Evolutionary conservation across 2,888 invertebrate species (phyloP).

Genomic region (Pandemis cinnamomeana): DNA sequence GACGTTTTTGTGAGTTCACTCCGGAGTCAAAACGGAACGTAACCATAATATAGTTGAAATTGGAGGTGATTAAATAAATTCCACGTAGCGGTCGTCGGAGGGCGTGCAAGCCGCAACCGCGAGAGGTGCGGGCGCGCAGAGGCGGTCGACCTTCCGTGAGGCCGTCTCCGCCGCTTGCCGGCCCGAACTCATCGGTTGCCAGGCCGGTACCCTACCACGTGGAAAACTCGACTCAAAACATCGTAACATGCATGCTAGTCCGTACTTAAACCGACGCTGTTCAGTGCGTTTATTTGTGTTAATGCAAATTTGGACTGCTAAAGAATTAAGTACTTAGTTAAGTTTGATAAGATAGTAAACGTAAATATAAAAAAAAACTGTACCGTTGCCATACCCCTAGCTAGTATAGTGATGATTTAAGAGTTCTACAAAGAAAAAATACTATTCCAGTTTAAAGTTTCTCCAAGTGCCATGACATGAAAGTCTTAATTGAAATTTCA

Average conservation of each 20-base stretch:
- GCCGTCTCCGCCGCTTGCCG: conserved; percentile 60
- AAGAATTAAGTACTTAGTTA: neutral
- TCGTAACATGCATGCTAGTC: conserved; percentile 1
- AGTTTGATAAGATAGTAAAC: neutral
- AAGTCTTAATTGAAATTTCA: neutral
- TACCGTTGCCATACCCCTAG: neutral
- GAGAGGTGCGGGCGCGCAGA: conserved; percentile 52
- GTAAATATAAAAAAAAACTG: neutral
- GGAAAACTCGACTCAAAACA: conserved; percentile 19
- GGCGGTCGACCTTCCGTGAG: conserved; percentile 83
- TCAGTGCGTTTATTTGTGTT: neutral
- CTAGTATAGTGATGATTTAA: neutral
- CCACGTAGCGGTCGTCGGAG: conserved; percentile 75
- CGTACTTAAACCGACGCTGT: neutral
- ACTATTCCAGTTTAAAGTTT: neutral
- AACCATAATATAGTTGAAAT: conserved; percentile 49
- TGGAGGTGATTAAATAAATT: conserved; percentile 82
- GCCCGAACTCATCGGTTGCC: conserved; percentile 31
- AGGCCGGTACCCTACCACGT: conserved; percentile 29
- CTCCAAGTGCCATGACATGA: neutral
- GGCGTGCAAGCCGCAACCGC: conserved; percentile 49
- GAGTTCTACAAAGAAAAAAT: neutral
- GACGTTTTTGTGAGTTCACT: conserved; percentile 12
- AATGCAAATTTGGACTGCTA: neutral
- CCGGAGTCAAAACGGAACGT: conserved; percentile 41